A percentile compares a stretch with the other conserved stretches of the same genome.
These are phyloP conservation scores for Neuroterus valhalla DNA, from an alignment of 1,140 invertebrate genomes.

Conservation along the genomic window DNA sequence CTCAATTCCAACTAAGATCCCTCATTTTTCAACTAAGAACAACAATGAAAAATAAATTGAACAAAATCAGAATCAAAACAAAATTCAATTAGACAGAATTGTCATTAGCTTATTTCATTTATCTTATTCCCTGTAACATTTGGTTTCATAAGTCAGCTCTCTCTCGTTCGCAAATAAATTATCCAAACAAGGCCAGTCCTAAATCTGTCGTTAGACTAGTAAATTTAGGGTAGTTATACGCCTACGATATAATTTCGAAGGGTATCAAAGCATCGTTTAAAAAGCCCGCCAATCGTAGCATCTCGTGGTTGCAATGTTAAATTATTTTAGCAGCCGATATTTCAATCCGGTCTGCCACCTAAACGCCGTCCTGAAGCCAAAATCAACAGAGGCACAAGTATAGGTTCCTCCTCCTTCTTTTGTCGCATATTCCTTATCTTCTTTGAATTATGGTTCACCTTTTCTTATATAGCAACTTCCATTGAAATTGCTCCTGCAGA, in stretches of 20 bases:
- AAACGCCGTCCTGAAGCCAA: slow-evolving; percentile 55
- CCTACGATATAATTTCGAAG: slow-evolving; percentile 30
- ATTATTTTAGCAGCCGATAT: slow-evolving; percentile 61
- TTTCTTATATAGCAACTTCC: no score
- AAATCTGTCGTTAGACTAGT: slow-evolving; percentile 46
- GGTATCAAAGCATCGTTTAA: slow-evolving; percentile 54
- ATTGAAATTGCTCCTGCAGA: no score
- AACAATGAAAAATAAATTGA: slow-evolving; percentile 29
- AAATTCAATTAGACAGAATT: no score
- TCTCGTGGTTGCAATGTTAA: slow-evolving; percentile 52
- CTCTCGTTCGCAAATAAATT: neutral
- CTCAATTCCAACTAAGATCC: slow-evolving; percentile 6
- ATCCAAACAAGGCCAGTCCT: slow-evolving; percentile 28
- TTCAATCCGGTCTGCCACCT: slow-evolving; percentile 56
- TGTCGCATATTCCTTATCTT: slow-evolving; percentile 49
- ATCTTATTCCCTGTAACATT: slow-evolving; percentile 5
- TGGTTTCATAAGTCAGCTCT: neutral
- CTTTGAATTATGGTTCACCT: slow-evolving; percentile 50
- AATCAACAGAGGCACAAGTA: slow-evolving; percentile 53
- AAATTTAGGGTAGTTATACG: slow-evolving; percentile 33
- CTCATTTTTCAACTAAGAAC: slow-evolving; percentile 39
- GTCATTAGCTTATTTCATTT: slow-evolving; percentile 31
- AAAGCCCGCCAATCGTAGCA: slow-evolving; percentile 52
- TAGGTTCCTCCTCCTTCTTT: slow-evolving; percentile 51
- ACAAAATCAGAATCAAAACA: slow-evolving; percentile 35